Evolutionary conservation across 2,797 vertebrate species (phyloP), one percentile per base, ranked within the genome.

Genomic region (Paguma larvata): DNA sequence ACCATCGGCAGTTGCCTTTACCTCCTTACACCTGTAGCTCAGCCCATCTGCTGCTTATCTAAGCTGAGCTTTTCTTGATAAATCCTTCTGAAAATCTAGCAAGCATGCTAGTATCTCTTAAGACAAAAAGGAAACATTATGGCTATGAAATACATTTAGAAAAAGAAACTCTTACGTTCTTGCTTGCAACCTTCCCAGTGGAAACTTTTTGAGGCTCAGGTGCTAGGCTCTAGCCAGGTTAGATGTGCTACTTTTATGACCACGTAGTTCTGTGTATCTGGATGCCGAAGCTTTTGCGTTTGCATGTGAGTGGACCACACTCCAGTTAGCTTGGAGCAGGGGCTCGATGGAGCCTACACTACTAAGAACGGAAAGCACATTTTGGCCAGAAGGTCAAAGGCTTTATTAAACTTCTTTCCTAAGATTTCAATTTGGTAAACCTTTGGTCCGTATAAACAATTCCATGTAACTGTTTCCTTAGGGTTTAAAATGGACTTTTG

Each of bases 401-500:
- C 84, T 85, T 85, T 53, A 34, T 80, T 53, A 34, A 67, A 44
- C 46, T 46, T 44, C 38, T 41, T 67, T 65, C 34, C 75, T 78
- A 38, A n/a, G 86, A 25, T 44, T 86, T 97, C 77, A 21, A 21
- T 83, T 93, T 62, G 77, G 38, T 53, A 32, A 87, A 30, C 34
- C 41, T 83, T 82, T 70, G 59, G 51, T 59, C 34, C 56, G 25
- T 83, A 41, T 19, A 87, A 86, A 85, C 25, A 59, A 13, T 46
- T 83, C 15, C 62, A 0, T 63, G 10, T 46, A 63, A 46, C 34
- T 91, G 85, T 78, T 77, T 25, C n/a, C 72, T 90, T 75, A 53
- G 63, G 75, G 44, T 62, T 95, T 77, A 83, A 82, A 70, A 70
- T 70, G 90, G 46, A 27, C 27, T 53, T 90, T 83, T 89, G 75